A percentile compares a stretch with the other conserved stretches of the same genome.
Evolutionary conservation across 2,888 invertebrate genomes (phyloP).

Genomic region (Branchellion lobata): DNA sequence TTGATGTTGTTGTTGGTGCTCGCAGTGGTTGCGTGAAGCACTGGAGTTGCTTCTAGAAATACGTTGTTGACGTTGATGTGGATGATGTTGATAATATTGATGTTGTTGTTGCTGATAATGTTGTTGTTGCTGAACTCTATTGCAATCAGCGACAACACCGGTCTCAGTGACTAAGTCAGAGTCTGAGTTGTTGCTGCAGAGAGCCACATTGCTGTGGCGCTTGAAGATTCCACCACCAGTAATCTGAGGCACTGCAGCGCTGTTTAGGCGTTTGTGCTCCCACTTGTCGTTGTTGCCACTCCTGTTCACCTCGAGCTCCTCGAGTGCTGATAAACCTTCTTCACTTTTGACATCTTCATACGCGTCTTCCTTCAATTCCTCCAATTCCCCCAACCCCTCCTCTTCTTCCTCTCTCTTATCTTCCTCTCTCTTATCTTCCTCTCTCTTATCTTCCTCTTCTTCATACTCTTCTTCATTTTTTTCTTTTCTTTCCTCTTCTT

Average conservation of each 20-base stretch:
- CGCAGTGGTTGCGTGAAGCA: too few relatives aligned
- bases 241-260: neutral
- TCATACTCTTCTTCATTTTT: neutral
- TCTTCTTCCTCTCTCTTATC: neutral
- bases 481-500: neutral
- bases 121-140: too few relatives aligned
- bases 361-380: too few relatives aligned
- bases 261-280: neutral
- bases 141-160: too few relatives aligned
- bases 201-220: neutral
- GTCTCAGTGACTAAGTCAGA: slow-evolving; percentile 4
- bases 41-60: too few relatives aligned
- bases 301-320: neutral
- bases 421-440: neutral
- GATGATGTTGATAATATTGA: too few relatives aligned
- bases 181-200: neutral
- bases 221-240: neutral
- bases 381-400: too few relatives aligned
- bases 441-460: neutral
- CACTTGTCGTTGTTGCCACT: neutral
- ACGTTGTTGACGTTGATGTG: too few relatives aligned
- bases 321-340: too few relatives aligned
- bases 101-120: too few relatives aligned
- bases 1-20: too few relatives aligned
- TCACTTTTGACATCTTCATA: slow-evolving; percentile 4